A percentile compares a stretch with the other conserved stretches of the same genome.
phyloP scores from a whole-genome alignment of 2,113 vertebrate species.

The Arvicanthis niloticus region DNA sequence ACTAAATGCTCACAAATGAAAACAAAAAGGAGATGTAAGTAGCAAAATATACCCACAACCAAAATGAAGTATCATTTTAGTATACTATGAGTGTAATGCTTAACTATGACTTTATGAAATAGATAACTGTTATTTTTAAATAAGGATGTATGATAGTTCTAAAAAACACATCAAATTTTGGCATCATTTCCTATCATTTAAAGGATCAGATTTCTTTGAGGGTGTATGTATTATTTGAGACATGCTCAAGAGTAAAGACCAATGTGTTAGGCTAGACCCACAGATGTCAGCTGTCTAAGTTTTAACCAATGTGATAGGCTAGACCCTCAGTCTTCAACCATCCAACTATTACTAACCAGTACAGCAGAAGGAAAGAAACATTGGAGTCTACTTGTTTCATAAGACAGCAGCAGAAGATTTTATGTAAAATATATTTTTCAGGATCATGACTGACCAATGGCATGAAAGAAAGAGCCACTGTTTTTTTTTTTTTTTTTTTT shows the following conservation, averaged over 20 bases:
- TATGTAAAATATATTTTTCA: background rate
- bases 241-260: background rate
- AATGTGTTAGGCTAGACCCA: background rate
- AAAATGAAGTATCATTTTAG: background rate
- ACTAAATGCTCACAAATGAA: slow-evolving; percentile 15
- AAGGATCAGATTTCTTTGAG: background rate
- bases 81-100: background rate
- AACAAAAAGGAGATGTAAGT: background rate
- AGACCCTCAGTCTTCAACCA: background rate
- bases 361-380: background rate
- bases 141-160: background rate
- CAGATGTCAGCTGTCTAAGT: too few species aligned
- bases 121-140: background rate
- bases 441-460: background rate
- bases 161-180: background rate
- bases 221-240: background rate
- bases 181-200: background rate
- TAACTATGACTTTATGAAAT: background rate
- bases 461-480: slow-evolving; percentile 38
- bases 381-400: background rate
- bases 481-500: slow-evolving; percentile 60
- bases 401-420: background rate
- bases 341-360: background rate
- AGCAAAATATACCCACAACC: background rate
- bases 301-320: background rate